Conservation (phyloP, 2,888 invertebrate species). For the Pristionchus japonicus region DNA sequence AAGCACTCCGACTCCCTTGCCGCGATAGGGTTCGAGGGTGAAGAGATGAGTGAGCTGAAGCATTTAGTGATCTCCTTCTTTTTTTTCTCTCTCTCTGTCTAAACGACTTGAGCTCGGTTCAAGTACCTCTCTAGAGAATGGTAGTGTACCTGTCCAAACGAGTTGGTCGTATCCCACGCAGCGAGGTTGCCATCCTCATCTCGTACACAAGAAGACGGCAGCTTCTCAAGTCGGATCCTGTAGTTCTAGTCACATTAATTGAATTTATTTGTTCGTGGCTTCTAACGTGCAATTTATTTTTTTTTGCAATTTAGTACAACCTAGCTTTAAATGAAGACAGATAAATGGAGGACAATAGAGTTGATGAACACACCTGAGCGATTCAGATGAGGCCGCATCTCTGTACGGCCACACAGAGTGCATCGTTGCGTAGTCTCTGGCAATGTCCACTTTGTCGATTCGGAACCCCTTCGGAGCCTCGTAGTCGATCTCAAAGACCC, state of each 20-base stretch:
- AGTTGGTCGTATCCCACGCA: not conserved
- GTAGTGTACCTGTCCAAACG: constrained; percentile 20
- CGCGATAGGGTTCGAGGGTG: not conserved
- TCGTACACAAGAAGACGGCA: not conserved
- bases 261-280: no score
- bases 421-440: not conserved
- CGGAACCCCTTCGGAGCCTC: not conserved
- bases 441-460: not conserved
- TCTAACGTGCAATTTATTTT: no score
- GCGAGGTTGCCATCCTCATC: not conserved
- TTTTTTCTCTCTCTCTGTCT: no score
- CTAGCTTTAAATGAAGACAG: no score
- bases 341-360: no score
- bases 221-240: not conserved
- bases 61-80: no score
- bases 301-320: no score
- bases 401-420: not conserved
- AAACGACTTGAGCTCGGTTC: no score
- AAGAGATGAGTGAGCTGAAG: constrained; percentile 3
- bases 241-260: no score
- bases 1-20: constrained; percentile 4
- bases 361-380: not conserved
- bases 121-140: no score
- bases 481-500: not conserved
- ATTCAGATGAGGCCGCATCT: not conserved